Evolutionary conservation across 2,888 invertebrate genomes (phyloP), one percentile per base, ranked within the genome.

Genomic region (Diarsia brunnea): DNA sequence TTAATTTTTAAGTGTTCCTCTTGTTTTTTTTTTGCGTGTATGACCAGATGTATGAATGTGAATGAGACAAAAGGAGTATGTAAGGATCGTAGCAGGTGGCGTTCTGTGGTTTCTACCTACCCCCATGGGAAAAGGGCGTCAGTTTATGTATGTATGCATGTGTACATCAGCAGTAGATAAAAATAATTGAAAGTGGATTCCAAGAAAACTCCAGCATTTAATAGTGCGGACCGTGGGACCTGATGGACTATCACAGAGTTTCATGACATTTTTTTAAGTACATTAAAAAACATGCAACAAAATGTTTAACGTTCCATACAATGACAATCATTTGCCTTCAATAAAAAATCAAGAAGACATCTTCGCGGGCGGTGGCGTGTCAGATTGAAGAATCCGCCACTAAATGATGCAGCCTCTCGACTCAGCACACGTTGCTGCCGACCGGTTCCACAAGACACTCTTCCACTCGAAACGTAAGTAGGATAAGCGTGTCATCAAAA

Each of bases 281-380:
- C 12, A 4, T n/a, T n/a, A n/a, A 12, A 53, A 53, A 10, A 24
- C 19, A 14, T 53, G 12, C 58, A 60, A 27, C 31, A 60, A 66
- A 53, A 55, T 43, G 47, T 61, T n/a, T 16, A 27, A 4, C 24
- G 51, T 78, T 65, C 31, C 31, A 51, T 64, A 45, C 27, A 69
- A 70, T 60, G 67, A 83, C 63, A 63, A 27, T 66, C 24, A 51
- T 61, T 71, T 74, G 55, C 43, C 53, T 69, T 66, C 27, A 71
- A 78, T 69, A 81, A 73, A 73, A 83, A 77, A 77, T 47, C 58
- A 71, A 70, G 66, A 72, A 72, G 84, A 75, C 79, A 79, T 83
- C 86, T 47, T 90, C 89, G 91, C 89, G 90, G 90, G 93, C 91
- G 93, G 93, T 90, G 88, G 87, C 87, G 72, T 84, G 90, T 90